Evolutionary conservation across 2,797 vertebrate genomes (phyloP), one percentile per base, ranked within the genome.

Genomic region (Numenius phaeopus): DNA sequence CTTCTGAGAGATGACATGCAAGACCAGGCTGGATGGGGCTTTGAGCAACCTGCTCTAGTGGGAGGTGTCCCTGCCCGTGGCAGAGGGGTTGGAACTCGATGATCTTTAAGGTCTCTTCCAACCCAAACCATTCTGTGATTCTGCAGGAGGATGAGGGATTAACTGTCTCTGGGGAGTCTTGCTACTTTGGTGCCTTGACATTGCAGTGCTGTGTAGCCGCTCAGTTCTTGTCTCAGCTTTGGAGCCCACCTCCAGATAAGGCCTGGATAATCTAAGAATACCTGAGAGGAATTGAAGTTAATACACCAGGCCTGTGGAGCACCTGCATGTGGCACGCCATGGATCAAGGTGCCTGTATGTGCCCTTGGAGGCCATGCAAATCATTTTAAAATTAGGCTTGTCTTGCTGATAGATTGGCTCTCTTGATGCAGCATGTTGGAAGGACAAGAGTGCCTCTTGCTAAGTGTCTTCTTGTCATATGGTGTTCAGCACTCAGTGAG

Each of bases 301-400:
- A 24, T 40, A 30, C 13, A 7, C 1, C 0, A 10, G 40, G 29
- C 5, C 22, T 10, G n/a, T 6, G 44, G 76, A 77, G 14, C 0
- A 1, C 16, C 59, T 73, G 46, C 21, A 8, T 59, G 64, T 62
- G 52, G 23, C 12, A 39, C 19, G 30, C 39, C 14, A 8, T 27
- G 59, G 52, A 37, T 86, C 34, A 52, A 30, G 17, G 44, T 1
- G 8, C 39, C 59, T 37, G 39, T 0, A 2, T 30, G 39, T 54
- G 64, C 86, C 57, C 32, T 55, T 47, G 40, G 52, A 87, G 59
- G 9, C 0, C 0, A 3, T 0, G 3, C 12, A 66, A 75, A 49
- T 14, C 22, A 2, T 52, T 91, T 75, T 71, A 1, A 11, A 44
- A 64, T 80, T 44, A 50, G 40, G 20, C 15, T 21, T 0, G 2